Evolutionary conservation across 2,113 vertebrate species (phyloP).

Genomic region (Lepidothrix coronata): DNA sequence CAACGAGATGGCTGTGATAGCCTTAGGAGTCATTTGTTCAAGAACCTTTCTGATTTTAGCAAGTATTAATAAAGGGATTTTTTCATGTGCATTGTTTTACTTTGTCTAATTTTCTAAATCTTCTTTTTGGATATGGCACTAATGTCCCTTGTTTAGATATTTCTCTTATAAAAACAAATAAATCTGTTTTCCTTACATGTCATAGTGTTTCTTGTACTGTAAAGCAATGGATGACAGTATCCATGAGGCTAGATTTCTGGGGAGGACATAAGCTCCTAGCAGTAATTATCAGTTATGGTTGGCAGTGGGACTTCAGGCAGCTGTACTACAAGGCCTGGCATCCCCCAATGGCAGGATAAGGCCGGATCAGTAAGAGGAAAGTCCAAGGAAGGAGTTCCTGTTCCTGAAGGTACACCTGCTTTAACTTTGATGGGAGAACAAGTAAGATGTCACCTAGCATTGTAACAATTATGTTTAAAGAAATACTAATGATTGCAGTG

Average conservation of each 20-base stretch:
- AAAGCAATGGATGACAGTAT: neutral
- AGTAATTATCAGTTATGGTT: neutral
- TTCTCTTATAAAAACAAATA: neutral
- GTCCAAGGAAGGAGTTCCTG: neutral
- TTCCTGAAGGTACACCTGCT: neutral
- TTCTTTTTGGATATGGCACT: neutral
- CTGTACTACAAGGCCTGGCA: neutral
- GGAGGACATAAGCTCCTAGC: neutral
- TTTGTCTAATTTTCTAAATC: neutral
- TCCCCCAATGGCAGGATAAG: rapidly evolving
- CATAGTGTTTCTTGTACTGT: neutral
- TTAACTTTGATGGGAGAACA: neutral
- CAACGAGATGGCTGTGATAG: neutral
- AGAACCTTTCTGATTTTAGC: neutral
- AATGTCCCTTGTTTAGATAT: neutral
- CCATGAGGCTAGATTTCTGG: neutral
- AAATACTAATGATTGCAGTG: neutral
- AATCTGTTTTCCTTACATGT: neutral
- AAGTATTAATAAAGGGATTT: neutral
- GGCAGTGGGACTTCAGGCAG: neutral
- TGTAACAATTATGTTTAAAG: neutral
- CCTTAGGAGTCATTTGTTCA: neutral
- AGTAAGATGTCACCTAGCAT: neutral
- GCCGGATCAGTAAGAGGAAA: neutral
- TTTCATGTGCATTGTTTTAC: neutral